These are phyloP conservation scores for Achatina immaculata DNA, from an alignment of 1,140 invertebrate species.

Conservation along the genomic window DNA sequence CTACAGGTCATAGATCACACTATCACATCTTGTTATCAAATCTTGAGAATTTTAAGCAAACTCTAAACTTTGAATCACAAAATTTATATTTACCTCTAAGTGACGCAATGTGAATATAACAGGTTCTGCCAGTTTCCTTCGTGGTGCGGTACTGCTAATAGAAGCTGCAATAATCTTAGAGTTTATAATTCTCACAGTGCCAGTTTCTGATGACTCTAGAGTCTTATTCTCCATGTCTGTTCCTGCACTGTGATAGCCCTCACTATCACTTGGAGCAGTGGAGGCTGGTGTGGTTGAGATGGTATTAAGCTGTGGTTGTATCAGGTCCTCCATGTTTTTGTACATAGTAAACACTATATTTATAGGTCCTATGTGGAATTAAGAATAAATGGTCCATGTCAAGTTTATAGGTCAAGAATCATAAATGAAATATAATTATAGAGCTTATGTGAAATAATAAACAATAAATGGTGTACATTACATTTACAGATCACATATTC, in stretches of 20 bases:
- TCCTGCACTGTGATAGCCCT: background rate
- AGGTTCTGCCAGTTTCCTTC: background rate
- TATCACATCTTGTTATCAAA: background rate
- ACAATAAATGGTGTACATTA: too few relatives aligned
- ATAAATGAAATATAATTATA: too few relatives aligned
- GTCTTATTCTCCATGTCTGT: background rate
- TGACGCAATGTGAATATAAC: conserved; percentile 27
- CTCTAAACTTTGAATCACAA: background rate
- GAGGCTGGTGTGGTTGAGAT: background rate
- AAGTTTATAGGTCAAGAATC: too few relatives aligned
- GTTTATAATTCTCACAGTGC: conserved; percentile 18
- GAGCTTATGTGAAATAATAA: too few relatives aligned
- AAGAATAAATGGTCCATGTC: too few relatives aligned
- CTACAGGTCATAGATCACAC: too few relatives aligned
- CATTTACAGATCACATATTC: too few relatives aligned
- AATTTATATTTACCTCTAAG: conserved; percentile 5
- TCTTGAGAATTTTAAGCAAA: background rate
- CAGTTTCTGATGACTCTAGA: background rate
- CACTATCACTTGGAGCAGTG: background rate
- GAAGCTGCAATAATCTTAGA: conserved; percentile 30
- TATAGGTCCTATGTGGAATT: conserved; percentile 20
- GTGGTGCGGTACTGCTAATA: background rate
- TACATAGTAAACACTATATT: conserved; percentile 30
- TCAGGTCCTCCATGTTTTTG: conserved; percentile 30
- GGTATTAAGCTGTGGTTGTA: conserved; percentile 14